phyloP scores from a whole-genome alignment of 2,113 vertebrate genomes.

The Ginglymostoma cirratum region DNA sequence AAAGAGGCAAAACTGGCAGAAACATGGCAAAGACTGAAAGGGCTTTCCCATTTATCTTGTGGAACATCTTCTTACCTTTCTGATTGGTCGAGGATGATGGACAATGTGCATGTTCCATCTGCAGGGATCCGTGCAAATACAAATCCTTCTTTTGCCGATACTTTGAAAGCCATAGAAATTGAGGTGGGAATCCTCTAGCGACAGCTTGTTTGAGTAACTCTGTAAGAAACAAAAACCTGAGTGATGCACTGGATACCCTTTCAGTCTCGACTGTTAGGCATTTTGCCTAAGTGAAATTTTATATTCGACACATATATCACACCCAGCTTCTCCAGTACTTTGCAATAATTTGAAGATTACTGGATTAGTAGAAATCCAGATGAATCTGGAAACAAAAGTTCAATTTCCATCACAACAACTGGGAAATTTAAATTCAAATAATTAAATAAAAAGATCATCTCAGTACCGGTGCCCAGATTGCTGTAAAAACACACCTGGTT shows the following conservation, averaged over 20 bases:
- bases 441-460: not conserved
- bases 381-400: not conserved
- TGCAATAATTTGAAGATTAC: not conserved
- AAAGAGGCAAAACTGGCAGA: not conserved
- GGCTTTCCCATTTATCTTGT: not conserved
- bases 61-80: not conserved
- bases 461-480: not conserved
- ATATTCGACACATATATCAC: not conserved
- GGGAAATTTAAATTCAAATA: not conserved
- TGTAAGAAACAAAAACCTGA: constrained; percentile 40
- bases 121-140: no score
- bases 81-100: not conserved
- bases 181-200: constrained; percentile 44
- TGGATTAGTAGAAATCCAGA: not conserved
- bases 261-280: not conserved
- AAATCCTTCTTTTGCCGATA: constrained; percentile 47
- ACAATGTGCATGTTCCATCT: not conserved
- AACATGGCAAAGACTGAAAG: not conserved
- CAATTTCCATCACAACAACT: not conserved
- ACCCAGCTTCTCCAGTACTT: not conserved
- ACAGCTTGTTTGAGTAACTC: constrained; percentile 57
- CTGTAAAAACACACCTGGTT: not conserved
- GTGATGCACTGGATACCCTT: not conserved
- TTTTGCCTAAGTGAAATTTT: not conserved
- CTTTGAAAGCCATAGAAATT: constrained; percentile 64